phyloP scores from a whole-genome alignment of 2,888 invertebrate species.

The Cryptus viduatorius region DNA sequence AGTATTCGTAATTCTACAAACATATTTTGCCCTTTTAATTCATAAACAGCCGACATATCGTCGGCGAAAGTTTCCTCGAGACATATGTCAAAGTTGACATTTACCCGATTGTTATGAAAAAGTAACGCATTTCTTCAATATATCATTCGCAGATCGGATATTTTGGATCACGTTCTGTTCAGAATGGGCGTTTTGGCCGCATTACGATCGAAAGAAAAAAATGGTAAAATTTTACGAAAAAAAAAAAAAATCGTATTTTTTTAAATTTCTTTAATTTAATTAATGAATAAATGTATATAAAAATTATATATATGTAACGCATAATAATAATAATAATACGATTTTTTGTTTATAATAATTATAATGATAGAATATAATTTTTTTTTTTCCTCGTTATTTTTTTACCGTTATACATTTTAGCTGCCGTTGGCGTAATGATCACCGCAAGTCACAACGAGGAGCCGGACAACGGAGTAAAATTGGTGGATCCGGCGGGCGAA shows the following conservation, averaged over 20 bases:
- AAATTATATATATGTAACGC: too few relatives aligned
- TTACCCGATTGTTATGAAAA: conserved; percentile 26
- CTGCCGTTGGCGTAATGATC: conserved; percentile 98
- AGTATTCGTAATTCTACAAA: conserved; percentile 72
- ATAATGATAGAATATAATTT: too few relatives aligned
- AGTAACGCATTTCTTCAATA: conserved; percentile 53
- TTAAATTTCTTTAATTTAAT: conserved; percentile 16
- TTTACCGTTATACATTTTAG: conserved; percentile 79
- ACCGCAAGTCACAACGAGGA: conserved; percentile 99
- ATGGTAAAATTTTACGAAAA: conserved; percentile 86
- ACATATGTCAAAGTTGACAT: conserved; percentile 35
- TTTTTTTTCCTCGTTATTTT: too few relatives aligned
- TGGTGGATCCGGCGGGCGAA: conserved; percentile 98
- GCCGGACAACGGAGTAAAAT: conserved; percentile 98
- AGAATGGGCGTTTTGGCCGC: conserved; percentile 97
- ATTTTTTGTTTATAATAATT: too few relatives aligned
- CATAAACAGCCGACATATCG: not conserved
- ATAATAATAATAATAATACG: too few relatives aligned
- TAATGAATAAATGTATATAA: too few relatives aligned
- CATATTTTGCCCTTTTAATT: not conserved
- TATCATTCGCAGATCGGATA: conserved; percentile 89
- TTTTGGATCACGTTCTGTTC: conserved; percentile 96
- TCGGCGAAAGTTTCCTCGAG: not conserved
- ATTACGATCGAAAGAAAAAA: conserved; percentile 93
- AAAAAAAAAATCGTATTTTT: not conserved